Percentiles rank a stretch among this genome's conserved stretches.
These are phyloP conservation scores for Hydriomena furcata DNA, from an alignment of 2,888 invertebrate genomes.

Conservation along the genomic window DNA sequence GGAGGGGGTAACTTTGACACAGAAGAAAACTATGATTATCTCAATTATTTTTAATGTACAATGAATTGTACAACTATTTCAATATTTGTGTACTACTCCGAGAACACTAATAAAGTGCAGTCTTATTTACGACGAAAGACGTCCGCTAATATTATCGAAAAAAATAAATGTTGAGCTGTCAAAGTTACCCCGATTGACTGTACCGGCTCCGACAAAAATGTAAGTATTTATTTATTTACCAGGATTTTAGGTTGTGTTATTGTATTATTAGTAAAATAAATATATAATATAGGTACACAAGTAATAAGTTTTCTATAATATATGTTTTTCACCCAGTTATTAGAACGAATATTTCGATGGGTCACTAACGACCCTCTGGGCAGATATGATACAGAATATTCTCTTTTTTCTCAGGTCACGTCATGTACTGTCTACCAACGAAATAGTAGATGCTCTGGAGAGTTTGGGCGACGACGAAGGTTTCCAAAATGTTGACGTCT, in stretches of 20 bases:
- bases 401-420: neutral
- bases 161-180: neutral
- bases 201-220: constrained; percentile 1
- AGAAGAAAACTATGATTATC: constrained; percentile 1
- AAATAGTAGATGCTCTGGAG: neutral
- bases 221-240: neutral
- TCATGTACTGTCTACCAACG: neutral
- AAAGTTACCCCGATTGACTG: neutral
- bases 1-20: constrained; percentile 10
- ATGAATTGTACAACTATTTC: constrained; percentile 2
- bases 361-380: neutral
- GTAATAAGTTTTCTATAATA: neutral
- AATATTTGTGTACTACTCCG: constrained; percentile 1
- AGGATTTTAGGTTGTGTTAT: neutral
- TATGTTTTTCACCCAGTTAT: neutral
- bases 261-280: neutral
- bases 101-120: constrained; percentile 1
- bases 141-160: neutral
- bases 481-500: neutral
- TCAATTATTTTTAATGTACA: constrained; percentile 1
- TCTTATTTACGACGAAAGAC: constrained; percentile 3
- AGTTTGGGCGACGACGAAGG: neutral
- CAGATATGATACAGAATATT: neutral
- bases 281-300: neutral
- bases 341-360: neutral